Evolutionary conservation across 2,797 vertebrate species (phyloP).

Genomic region (Pangasius djambal): DNA sequence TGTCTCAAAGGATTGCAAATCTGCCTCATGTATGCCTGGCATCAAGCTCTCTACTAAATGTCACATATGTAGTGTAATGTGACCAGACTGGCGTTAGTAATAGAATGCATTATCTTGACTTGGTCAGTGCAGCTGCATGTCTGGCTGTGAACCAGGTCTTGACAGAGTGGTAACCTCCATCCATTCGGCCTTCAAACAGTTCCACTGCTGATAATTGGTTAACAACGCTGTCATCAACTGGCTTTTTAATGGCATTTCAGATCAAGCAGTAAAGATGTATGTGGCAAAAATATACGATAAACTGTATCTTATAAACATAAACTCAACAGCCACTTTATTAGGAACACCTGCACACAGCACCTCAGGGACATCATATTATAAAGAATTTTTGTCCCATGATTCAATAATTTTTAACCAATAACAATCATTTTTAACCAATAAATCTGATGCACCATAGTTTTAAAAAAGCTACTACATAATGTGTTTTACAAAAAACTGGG

Average conservation of each 20-base stretch:
- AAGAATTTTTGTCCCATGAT: not conserved
- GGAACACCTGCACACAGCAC: not conserved
- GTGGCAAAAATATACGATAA: not conserved
- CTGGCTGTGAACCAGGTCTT: conserved; percentile 12
- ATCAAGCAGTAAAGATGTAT: not conserved
- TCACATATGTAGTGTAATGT: not conserved
- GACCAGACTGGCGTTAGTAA: not conserved
- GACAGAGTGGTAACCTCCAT: not conserved
- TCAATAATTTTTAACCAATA: too few species aligned
- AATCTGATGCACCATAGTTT: too few species aligned
- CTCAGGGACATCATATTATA: not conserved
- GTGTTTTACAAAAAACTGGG: not conserved
- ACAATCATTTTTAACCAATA: too few species aligned
- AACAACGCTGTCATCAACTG: not conserved
- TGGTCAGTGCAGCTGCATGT: conserved; percentile 38
- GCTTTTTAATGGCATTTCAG: not conserved
- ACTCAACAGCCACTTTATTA: not conserved
- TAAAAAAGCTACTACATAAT: not conserved
- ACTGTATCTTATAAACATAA: not conserved
- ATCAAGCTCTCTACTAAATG: not conserved
- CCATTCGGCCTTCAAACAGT: not conserved
- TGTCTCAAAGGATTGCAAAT: conserved; percentile 11
- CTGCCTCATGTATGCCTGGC: not conserved
- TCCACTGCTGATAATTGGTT: not conserved
- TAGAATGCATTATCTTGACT: conserved; percentile 21